Base-by-base conservation (phyloP, 2,888 invertebrate species). In the Noctua janthina region DNA sequence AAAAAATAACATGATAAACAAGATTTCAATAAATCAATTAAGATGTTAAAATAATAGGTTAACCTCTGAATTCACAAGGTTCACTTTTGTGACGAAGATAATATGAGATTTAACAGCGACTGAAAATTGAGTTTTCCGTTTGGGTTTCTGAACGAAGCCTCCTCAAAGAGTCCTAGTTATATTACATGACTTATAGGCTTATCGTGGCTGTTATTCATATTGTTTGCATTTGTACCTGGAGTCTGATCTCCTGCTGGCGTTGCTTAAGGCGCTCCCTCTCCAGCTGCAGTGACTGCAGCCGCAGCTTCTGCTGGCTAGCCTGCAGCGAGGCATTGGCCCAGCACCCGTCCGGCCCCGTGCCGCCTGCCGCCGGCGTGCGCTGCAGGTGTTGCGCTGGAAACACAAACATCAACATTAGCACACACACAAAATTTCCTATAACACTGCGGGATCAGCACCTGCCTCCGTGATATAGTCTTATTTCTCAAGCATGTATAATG, bases 181-280 rank as follows among this genome's bases (percentile, higher is more conserved):
- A 20, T 20, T 35, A 8, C 17, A 39, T n/a, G 15, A 15, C n/a
- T 56, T 51, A n/a, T 51, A 49, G 10, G 49, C 11, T n/a, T 43
- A 56, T 56, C 23, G 46, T 23, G 8, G 49, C 39, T 23, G 10
- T 39, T n/a, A 39, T 70, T 29, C 7, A 54, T 35, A 64, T 62
- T 0, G 6, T 62, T 49, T 59, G 49, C 15, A 46, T 69, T 29
- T n/a, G 56, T 95, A 98, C 98, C 98, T 99, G 99, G 94, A 98
- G 97, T 95, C 98, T 97, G 91, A 99, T 99, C 97, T 99, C 99
- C 96, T 98, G 98, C 95, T 99, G 99, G 90, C 99, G 97, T 92
- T 98, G 98, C 96, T 99, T 99, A 90, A 99, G 97, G 91, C 98
- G 98, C 94, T 99, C 99, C 85, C 99, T 97, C 96, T 99, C 99